Evolutionary conservation across 2,888 invertebrate species (phyloP).

Genomic region (Tetrapedia diversipes): DNA sequence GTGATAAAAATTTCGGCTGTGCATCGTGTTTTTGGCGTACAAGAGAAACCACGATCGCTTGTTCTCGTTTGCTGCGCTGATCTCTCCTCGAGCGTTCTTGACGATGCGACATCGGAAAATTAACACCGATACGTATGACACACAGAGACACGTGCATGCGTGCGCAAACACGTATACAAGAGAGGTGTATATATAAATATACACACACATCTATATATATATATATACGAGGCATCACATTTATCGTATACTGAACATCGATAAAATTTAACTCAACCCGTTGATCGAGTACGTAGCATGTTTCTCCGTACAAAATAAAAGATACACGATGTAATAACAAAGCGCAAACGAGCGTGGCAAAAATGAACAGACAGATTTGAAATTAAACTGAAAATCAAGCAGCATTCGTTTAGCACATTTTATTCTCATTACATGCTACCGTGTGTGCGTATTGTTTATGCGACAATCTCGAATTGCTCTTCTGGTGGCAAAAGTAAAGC

Average conservation of each 20-base stretch:
- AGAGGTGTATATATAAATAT: neutral
- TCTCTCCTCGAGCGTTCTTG: constrained; percentile 67
- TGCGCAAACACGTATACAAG: constrained; percentile 43
- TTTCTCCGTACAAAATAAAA: constrained; percentile 36
- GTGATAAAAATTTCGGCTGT: constrained; percentile 51
- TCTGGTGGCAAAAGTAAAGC: constrained; percentile 3
- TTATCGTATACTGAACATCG: constrained; percentile 57
- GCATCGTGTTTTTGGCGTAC: constrained; percentile 31
- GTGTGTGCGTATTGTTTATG: constrained; percentile 37
- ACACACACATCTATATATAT: too few relatives aligned
- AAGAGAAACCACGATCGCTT: constrained; percentile 25
- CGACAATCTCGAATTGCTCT: constrained; percentile 23
- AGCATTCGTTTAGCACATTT: constrained; percentile 36
- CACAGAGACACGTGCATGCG: constrained; percentile 47
- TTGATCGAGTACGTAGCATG: constrained; percentile 54
- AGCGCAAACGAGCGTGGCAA: constrained; percentile 44
- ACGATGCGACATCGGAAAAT: constrained; percentile 47
- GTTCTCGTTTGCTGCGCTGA: constrained; percentile 48
- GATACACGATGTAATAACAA: constrained; percentile 38
- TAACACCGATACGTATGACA: constrained; percentile 53
- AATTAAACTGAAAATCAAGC: neutral
- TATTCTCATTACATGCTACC: constrained; percentile 40
- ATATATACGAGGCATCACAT: constrained; percentile 38
- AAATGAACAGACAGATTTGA: constrained; percentile 11
- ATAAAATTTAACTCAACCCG: constrained; percentile 49